Conservation (phyloP, 1,140 invertebrate genomes). For the Lucilia cuprina region DNA sequence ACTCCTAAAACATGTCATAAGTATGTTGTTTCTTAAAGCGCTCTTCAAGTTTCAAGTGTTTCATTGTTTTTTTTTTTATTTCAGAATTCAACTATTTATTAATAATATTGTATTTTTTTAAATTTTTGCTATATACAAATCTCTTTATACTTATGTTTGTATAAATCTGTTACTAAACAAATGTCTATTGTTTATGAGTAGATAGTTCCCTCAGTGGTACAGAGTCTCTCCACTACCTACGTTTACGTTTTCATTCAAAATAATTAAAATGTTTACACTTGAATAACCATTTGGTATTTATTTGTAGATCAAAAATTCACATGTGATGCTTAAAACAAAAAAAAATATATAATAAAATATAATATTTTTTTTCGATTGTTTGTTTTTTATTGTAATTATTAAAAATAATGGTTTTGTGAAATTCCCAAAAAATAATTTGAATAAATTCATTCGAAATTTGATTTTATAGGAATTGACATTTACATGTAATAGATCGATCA, state of each 20-base stretch:
- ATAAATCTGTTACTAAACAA: no score
- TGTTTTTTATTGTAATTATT: not conserved
- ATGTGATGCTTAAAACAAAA: not conserved
- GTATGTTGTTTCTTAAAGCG: no score
- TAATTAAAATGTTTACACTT: not conserved
- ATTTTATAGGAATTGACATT: not conserved
- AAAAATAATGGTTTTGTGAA: not conserved
- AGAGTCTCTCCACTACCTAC: not conserved
- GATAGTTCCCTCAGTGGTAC: no score
- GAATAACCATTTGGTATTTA: not conserved
- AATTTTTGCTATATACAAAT: no score
- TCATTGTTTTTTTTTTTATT: no score
- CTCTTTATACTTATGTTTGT: no score
- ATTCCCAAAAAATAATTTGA: not conserved
- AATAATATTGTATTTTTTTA: no score
- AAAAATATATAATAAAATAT: not conserved
- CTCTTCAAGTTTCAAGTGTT: no score
- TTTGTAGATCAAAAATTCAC: not conserved
- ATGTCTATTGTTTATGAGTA: no score
- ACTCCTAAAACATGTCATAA: no score
- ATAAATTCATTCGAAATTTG: not conserved
- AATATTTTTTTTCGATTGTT: not conserved
- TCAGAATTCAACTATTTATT: no score
- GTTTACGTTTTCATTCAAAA: not conserved
- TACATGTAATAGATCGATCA: not conserved